Evolutionary conservation across 2,113 vertebrate genomes (phyloP), one percentile per base, ranked within the genome.

Genomic region (Scophthalmus maximus): DNA sequence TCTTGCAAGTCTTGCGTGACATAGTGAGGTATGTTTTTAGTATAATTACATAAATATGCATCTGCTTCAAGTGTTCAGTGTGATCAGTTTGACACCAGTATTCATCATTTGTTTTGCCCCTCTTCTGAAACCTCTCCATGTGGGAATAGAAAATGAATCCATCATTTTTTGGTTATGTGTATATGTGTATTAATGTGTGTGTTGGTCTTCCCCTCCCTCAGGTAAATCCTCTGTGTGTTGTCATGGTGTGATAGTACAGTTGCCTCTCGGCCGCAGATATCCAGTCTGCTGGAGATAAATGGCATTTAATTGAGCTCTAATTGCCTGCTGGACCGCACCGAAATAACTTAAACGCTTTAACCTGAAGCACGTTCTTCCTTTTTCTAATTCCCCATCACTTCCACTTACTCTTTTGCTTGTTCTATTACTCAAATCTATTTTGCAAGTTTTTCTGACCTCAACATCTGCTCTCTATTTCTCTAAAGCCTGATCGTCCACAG

Each of bases 251-350:
- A 59, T 36, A 38, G 30, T 55, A 22, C 22, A 50, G 62, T 46
- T 47, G 27, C 69, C 74, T 78, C 80, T 53, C 44, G 65, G 73
- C 57, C 84, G 75, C 58, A 57, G n/a, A 76, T 55, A 60, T 68
- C 68, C 74, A 79, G 76, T 84, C 78, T 86, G 63, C 61, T 64
- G 73, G 73, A 89, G 87, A 89, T 87, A 76, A 87, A 92, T 84
- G 62, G 25, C 57, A 84, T 79, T n/a, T 80, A 89, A 90, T 84
- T 83, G 80, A 76, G 79, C 52, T 79, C 77, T 88, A 87, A 87
- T 88, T 88, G 87, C 75, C 63, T 77, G 81, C 65, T 62, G 47
- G 76, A 78, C 57, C 67, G 47, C 74, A 78, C 57, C 67, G 66
- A 84, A 84, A 81, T 23, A 80, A 58, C 46, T 84, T 76, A 68